Evolutionary conservation across 2,888 invertebrate genomes (phyloP).

Genomic region (Lampropteryx suffumata): DNA sequence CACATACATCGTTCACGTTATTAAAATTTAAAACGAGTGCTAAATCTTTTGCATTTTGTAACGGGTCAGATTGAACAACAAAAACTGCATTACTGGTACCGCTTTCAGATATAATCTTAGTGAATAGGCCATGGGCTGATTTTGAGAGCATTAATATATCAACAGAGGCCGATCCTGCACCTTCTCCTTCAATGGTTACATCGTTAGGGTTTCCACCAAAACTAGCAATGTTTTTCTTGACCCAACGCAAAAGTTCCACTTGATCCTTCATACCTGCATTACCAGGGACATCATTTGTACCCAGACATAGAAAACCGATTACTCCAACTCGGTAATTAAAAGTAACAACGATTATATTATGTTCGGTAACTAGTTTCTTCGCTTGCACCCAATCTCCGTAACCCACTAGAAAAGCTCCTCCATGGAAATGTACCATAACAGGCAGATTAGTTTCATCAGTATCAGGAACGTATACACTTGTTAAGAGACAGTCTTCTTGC

Average conservation of each 20-base stretch:
- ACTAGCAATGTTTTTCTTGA: too few species aligned
- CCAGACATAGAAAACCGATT: conserved; percentile 45
- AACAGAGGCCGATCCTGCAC: conserved; percentile 46
- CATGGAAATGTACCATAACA: conserved; percentile 45
- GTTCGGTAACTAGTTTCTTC: conserved; percentile 32
- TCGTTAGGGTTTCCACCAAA: conserved; percentile 53
- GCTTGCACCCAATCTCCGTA: conserved; percentile 26
- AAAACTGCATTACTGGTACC: conserved; percentile 39
- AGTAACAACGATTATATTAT: conserved; percentile 38
- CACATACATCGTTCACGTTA: conserved; percentile 42
- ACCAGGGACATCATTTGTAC: too few species aligned
- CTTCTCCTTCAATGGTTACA: conserved; percentile 46
- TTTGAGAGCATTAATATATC: conserved; percentile 46
- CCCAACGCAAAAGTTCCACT: too few species aligned
- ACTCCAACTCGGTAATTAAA: conserved; percentile 47
- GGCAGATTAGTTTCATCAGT: conserved; percentile 43
- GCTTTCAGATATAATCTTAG: conserved; percentile 50
- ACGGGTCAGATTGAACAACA: conserved; percentile 45
- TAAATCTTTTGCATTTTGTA: conserved; percentile 44
- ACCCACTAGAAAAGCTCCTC: conserved; percentile 42
- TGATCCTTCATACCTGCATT: too few species aligned
- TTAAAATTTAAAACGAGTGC: conserved; percentile 40
- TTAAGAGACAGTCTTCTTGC: conserved; percentile 57
- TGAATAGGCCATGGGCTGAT: conserved; percentile 44
- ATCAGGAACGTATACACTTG: conserved; percentile 57